These are phyloP conservation scores for Littorina saxatilis DNA, from an alignment of 1,140 invertebrate species.

Conservation along the genomic window DNA sequence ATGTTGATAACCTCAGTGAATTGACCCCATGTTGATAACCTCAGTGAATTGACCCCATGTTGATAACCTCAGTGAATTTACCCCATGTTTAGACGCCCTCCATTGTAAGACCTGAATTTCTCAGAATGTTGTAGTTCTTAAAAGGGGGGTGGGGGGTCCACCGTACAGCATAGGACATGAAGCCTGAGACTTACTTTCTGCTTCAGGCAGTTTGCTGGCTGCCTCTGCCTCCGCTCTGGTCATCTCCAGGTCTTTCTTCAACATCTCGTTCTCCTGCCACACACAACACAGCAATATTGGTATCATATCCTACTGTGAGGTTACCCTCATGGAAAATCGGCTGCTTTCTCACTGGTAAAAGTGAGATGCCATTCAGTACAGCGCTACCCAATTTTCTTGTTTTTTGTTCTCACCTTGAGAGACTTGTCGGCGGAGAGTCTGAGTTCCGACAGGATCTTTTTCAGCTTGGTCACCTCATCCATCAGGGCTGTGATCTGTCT, in stretches of 20 bases:
- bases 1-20: too few relatives aligned
- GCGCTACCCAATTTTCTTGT: not conserved
- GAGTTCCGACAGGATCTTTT: constrained; percentile 69
- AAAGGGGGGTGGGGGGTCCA: too few relatives aligned
- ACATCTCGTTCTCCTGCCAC: constrained; percentile 79
- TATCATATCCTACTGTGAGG: too few relatives aligned
- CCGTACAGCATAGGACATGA: too few relatives aligned
- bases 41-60: too few relatives aligned
- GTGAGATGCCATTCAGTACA: not conserved
- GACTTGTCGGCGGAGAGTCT: constrained; percentile 65
- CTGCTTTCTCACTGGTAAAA: too few relatives aligned
- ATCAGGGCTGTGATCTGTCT: constrained; percentile 47
- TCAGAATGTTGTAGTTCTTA: too few relatives aligned
- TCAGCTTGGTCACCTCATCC: constrained; percentile 65
- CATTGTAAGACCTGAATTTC: too few relatives aligned
- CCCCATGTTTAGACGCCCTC: too few relatives aligned
- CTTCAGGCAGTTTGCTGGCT: constrained; percentile 75
- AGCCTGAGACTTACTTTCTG: constrained; percentile 81
- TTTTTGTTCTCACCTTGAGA: constrained; percentile 55
- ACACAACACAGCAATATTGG: constrained; percentile 50
- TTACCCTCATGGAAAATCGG: too few relatives aligned
- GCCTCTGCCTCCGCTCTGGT: constrained; percentile 68
- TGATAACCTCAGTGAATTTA: too few relatives aligned
- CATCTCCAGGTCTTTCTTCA: constrained; percentile 77
- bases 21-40: too few relatives aligned